Evolutionary conservation across 2,888 invertebrate genomes (phyloP).

Genomic region (Epistrophella euchroma): DNA sequence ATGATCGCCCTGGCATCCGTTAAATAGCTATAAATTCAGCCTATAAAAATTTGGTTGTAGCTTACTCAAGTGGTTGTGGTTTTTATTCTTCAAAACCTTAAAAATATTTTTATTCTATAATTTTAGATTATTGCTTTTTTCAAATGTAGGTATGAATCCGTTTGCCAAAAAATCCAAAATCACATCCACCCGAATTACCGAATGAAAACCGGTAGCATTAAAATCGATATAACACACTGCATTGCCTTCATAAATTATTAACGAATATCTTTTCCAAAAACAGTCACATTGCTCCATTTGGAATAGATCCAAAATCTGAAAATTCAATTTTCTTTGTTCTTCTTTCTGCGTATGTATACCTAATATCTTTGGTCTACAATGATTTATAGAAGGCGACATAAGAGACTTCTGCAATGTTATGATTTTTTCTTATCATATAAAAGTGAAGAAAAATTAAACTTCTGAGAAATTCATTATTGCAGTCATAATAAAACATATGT

Average conservation of each 20-base stretch:
- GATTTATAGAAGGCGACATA: not conserved
- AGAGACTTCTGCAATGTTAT: slow-evolving; percentile 1
- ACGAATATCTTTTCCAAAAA: not conserved
- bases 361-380: not conserved
- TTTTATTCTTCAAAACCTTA: too few relatives aligned
- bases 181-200: not conserved
- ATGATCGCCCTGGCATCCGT: too few relatives aligned
- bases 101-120: too few relatives aligned
- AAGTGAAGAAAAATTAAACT: not conserved
- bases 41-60: too few relatives aligned
- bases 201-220: not conserved
- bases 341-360: not conserved
- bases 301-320: slow-evolving; percentile 2
- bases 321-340: slow-evolving; percentile 9
- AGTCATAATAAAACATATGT: not conserved
- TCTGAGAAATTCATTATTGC: not conserved
- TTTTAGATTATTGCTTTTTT: too few relatives aligned
- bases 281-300: slow-evolving; percentile 21
- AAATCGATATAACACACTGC: not conserved
- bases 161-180: not conserved
- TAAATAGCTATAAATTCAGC: too few relatives aligned
- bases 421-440: slow-evolving; percentile 1
- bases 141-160: too few relatives aligned
- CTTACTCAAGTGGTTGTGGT: too few relatives aligned
- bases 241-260: not conserved